phyloP scores from a whole-genome alignment of 1,140 invertebrate species.

The Eciton burchellii region DNA sequence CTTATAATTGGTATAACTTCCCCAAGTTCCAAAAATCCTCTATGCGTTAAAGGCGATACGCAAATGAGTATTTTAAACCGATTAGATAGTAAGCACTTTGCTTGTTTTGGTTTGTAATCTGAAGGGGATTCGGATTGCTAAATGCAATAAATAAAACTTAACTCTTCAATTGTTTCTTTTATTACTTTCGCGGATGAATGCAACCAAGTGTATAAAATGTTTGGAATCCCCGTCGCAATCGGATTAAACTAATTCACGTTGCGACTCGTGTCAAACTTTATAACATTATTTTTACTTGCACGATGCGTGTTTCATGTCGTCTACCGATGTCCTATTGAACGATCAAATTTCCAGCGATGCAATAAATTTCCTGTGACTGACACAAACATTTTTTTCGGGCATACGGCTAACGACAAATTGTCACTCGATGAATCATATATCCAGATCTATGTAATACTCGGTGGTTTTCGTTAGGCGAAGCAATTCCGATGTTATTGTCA shows the following conservation, averaged over 20 bases:
- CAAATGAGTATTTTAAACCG: no score
- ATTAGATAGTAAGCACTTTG: no score
- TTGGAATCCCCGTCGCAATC: background rate
- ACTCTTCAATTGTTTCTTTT: background rate
- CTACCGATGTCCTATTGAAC: slow-evolving; percentile 5
- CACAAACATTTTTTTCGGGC: slow-evolving; percentile 5
- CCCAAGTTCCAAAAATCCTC: no score
- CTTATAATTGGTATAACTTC: no score
- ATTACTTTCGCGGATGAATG: background rate
- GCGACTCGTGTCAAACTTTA: background rate
- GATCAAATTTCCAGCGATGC: slow-evolving; percentile 14
- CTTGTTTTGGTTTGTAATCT: no score
- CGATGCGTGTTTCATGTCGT: slow-evolving; percentile 6
- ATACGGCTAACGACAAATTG: slow-evolving; percentile 41
- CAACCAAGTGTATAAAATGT: background rate
- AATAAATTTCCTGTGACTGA: slow-evolving; percentile 32
- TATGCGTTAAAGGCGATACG: no score
- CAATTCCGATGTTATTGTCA: background rate
- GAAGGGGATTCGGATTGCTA: no score
- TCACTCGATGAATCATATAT: slow-evolving; percentile 15
- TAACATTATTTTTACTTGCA: background rate
- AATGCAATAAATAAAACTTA: no score
- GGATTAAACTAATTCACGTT: background rate
- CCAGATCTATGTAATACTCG: background rate
- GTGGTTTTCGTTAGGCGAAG: background rate